These are phyloP conservation scores for Sorex fumeus DNA, from an alignment of 2,113 vertebrate genomes.

Conservation along the genomic window DNA sequence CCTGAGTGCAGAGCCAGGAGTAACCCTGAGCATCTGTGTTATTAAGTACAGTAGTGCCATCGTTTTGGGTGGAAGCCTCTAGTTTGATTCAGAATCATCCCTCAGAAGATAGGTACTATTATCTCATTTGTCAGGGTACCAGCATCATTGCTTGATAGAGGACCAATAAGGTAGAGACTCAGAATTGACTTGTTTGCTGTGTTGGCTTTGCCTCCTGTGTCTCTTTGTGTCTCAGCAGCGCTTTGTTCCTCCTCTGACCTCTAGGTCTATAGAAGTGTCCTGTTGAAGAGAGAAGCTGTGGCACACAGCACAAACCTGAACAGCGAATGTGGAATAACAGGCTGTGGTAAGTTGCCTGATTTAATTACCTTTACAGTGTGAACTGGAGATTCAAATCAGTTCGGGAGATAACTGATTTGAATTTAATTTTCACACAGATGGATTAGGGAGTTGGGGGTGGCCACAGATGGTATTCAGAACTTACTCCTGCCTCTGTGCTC, in stretches of 20 bases:
- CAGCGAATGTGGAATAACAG: conserved; percentile 88
- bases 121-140: conserved; percentile 34
- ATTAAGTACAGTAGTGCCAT: conserved; percentile 32
- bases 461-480: no score
- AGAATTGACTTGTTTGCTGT: conserved; percentile 62
- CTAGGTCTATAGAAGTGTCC: conserved; percentile 97
- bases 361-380: background rate
- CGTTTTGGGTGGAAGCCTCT: conserved; percentile 20
- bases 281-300: conserved; percentile 88
- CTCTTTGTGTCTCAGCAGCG: conserved; percentile 41
- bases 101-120: conserved; percentile 10
- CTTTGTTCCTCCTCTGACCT: conserved; percentile 21
- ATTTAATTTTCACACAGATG: no score
- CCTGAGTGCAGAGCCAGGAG: no score
- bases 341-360: conserved; percentile 82
- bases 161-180: conserved; percentile 16
- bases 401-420: no score
- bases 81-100: background rate
- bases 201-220: conserved; percentile 60
- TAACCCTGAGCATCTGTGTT: no score
- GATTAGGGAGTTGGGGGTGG: no score
- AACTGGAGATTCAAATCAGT: no score
- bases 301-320: conserved; percentile 85
- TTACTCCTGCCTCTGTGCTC: no score
- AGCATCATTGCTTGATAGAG: conserved; percentile 30